Conservation (phyloP, 2,888 invertebrate genomes). For the Cerceris rybyensis region DNA sequence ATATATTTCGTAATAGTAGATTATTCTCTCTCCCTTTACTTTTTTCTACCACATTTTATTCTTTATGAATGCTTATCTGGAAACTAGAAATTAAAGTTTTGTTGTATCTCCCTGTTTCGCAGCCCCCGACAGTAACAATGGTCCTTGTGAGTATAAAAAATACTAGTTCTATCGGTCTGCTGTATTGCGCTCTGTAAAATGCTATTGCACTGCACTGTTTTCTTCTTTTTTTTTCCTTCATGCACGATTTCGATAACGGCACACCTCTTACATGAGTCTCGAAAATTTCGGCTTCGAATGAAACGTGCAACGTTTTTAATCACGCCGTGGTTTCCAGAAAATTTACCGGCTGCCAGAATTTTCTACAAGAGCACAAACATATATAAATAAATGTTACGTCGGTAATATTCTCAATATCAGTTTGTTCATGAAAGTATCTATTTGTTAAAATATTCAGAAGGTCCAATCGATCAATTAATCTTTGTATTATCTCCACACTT, state of each 20-base stretch:
- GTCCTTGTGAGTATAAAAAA: conserved; percentile 91
- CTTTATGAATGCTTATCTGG: conserved; percentile 70
- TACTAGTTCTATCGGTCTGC: conserved; percentile 79
- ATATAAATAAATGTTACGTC: no score
- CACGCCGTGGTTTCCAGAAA: no score
- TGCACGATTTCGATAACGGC: conserved; percentile 6
- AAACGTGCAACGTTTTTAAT: no score
- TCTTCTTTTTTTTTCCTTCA: conserved; percentile 1
- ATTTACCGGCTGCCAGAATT: no score
- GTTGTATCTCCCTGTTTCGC: conserved; percentile 85
- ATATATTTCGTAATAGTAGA: conserved; percentile 25
- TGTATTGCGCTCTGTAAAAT: conserved; percentile 75
- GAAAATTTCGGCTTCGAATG: background rate
- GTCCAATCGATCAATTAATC: no score
- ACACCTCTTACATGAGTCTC: background rate
- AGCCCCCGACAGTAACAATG: conserved; percentile 93
- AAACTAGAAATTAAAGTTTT: conserved; percentile 79
- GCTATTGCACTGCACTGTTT: conserved; percentile 62
- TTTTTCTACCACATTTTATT: conserved; percentile 48
- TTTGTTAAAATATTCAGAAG: no score
- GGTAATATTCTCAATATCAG: no score
- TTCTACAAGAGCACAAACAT: no score
- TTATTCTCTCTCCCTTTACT: conserved; percentile 13
- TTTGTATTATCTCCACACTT: no score
- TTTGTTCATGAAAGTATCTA: no score